Base-by-base conservation (phyloP, 2,797 vertebrate species). In the Todus mexicanus region DNA sequence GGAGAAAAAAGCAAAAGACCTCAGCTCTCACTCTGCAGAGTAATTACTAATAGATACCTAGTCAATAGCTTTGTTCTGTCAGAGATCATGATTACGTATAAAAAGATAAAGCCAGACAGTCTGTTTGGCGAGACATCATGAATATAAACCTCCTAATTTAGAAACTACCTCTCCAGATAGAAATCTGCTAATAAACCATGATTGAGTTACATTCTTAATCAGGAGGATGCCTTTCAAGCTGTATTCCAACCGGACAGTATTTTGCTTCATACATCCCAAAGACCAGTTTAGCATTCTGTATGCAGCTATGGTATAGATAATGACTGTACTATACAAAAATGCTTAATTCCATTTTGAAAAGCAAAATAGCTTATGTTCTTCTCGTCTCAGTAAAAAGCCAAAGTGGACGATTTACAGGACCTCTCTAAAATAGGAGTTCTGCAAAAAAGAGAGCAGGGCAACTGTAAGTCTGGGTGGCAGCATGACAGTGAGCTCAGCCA, bases 191-290 rank as follows among this genome's bases (percentile, higher is more conserved):
- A 89, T 96, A 93, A 96, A 91, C 84, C 92, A 90, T 96, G 94
- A 97, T 97, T 97, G 81, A 9, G 84, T 92, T 97, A 92, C 68
- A 91, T 91, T 96, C 92, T 88, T 96, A 95, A 96, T 95, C 87
- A 91, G 57, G 74, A 96, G 94, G 95, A 90, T 89, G 74, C 95
- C 93, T 89, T 92, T 94, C 92, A 93, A 87, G 85, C 35, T 89
- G 64, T 47, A 26, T 90, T 96, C 87, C 91, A 78, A 60, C 45
- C 6, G 74, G 77, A 65, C 92, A 77, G 33, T 57, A 54, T 92
- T 97, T 97, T 66, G 80, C 91, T 95, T 92, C 84, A 59, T 89
- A 88, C 21, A 1, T 95, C 92, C 90, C 92, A 68, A 70, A 93
- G 84, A 79, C 65, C 95, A 96, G 71, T 95, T 94, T 93, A 93